Evolutionary conservation across 2,888 invertebrate genomes (phyloP).

Genomic region (Athalia cordata): DNA sequence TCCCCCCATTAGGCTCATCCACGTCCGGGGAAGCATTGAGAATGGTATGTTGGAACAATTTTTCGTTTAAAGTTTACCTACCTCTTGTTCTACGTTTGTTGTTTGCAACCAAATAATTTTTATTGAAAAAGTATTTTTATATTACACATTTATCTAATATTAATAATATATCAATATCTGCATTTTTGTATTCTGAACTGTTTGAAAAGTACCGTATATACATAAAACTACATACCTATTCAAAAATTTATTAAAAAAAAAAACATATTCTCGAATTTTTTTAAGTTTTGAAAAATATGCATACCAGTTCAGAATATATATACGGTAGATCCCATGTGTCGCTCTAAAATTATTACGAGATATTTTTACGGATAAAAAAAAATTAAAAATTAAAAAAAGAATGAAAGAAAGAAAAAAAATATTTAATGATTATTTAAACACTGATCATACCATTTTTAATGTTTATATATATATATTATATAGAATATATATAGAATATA

Average conservation of each 20-base stretch:
- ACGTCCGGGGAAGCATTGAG: constrained; percentile 68
- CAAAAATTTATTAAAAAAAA: not conserved
- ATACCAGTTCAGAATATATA: not conserved
- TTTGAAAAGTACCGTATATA: not conserved
- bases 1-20: constrained; percentile 64
- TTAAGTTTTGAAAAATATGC: not conserved
- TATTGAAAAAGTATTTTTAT: too few species aligned
- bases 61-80: constrained; percentile 50
- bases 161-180: not conserved
- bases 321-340: not conserved
- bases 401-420: not conserved
- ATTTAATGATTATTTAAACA: not conserved
- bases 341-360: constrained; percentile 12
- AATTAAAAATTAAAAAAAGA: not conserved
- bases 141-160: too few species aligned
- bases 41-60: constrained; percentile 67
- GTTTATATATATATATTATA: constrained; percentile 41
- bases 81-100: constrained; percentile 48
- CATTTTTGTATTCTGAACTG: constrained; percentile 21
- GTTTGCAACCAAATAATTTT: constrained; percentile 15
- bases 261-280: not conserved
- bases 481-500: constrained; percentile 45
- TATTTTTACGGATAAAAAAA: not conserved
- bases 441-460: constrained; percentile 4
- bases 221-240: not conserved